Conservation (phyloP, 2,888 invertebrate species). For the Aricia artaxerxes region DNA sequence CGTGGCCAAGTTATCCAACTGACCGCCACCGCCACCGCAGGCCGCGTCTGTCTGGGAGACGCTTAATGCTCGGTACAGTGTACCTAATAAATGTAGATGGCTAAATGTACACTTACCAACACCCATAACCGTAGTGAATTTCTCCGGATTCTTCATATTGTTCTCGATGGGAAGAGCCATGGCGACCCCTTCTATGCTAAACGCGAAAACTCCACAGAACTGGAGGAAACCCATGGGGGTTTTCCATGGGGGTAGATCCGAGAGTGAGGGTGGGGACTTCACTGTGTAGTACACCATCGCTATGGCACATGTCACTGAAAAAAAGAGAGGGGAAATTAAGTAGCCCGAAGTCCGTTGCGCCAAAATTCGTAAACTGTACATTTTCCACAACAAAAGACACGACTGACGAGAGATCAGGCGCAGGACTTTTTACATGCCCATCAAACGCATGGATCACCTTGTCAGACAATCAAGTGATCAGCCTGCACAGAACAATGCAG, state of each 20-base stretch:
- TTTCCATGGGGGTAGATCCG: conserved; percentile 53
- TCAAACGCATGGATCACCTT: too few relatives aligned
- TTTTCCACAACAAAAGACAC: not conserved
- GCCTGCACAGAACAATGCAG: too few relatives aligned
- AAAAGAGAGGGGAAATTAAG: not conserved
- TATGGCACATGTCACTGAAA: conserved; percentile 53
- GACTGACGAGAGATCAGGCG: too few relatives aligned
- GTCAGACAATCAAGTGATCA: too few relatives aligned
- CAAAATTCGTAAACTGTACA: too few relatives aligned
- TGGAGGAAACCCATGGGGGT: conserved; percentile 50
- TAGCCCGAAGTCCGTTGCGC: not conserved
- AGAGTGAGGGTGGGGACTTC: conserved; percentile 39
- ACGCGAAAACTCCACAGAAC: conserved; percentile 77
- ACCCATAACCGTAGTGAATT: conserved; percentile 48
- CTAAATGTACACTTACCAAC: conserved; percentile 41
- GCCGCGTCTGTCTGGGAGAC: too few relatives aligned
- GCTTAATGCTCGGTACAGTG: too few relatives aligned
- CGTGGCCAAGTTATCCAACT: too few relatives aligned
- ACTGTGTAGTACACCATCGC: conserved; percentile 54
- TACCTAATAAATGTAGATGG: too few relatives aligned
- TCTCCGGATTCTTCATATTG: conserved; percentile 55
- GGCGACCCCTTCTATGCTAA: conserved; percentile 67
- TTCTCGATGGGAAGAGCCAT: conserved; percentile 59
- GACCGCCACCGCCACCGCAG: too few relatives aligned
- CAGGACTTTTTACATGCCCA: too few relatives aligned